These are phyloP conservation scores for Salarias fasciatus DNA, from an alignment of 2,797 vertebrate species.

Conservation along the genomic window DNA sequence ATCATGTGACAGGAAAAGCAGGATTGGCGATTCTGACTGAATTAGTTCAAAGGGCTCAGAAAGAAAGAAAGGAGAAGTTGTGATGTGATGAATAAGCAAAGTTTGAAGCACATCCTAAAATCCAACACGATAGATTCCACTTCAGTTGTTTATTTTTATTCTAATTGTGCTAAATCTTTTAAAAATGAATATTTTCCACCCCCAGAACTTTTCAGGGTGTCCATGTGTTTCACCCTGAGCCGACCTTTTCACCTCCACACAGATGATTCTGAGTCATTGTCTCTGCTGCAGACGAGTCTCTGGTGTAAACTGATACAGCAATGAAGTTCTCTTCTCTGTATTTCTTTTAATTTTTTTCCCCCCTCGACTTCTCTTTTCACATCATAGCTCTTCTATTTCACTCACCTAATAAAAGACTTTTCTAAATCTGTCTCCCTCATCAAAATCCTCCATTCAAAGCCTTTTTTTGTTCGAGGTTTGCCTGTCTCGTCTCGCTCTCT, in stretches of 20 bases:
- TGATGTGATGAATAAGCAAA: too few relatives aligned
- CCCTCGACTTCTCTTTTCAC: neutral
- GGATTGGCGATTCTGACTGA: too few relatives aligned
- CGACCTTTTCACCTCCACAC: slow-evolving; percentile 41
- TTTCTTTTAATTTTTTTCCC: slow-evolving; percentile 1
- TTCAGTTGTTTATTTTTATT: too few relatives aligned
- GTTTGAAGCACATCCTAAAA: too few relatives aligned
- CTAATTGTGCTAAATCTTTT: too few relatives aligned
- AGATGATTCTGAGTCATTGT: slow-evolving; percentile 37
- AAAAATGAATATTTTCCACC: too few relatives aligned
- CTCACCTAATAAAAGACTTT: neutral
- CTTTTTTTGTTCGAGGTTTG: too few relatives aligned
- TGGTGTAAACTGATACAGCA: slow-evolving; percentile 11
- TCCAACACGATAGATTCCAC: too few relatives aligned
- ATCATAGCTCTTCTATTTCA: neutral
- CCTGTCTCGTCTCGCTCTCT: slow-evolving; percentile 10
- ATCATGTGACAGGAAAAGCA: too few relatives aligned
- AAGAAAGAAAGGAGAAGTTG: too few relatives aligned
- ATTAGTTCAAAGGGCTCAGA: too few relatives aligned
- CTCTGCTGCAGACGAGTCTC: slow-evolving; percentile 6
- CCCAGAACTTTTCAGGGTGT: neutral
- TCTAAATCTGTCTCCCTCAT: neutral
- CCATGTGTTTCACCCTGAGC: slow-evolving; percentile 35
- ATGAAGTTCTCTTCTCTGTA: slow-evolving; percentile 16
- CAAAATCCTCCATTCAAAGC: neutral